Conservation (phyloP, 2,113 vertebrate species). For the Agapornis roseicollis region DNA sequence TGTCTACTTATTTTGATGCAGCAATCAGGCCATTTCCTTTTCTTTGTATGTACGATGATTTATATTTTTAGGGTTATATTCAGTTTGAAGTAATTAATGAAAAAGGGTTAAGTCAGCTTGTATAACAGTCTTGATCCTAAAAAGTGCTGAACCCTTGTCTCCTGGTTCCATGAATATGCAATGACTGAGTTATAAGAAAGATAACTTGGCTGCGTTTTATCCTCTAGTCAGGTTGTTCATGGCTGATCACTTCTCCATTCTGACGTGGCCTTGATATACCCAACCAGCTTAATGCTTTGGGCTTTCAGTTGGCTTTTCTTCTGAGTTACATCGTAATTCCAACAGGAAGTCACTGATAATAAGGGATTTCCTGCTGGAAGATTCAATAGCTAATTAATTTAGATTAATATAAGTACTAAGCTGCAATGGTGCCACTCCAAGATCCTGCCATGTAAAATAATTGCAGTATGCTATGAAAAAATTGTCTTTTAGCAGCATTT, state of each 20-base stretch:
- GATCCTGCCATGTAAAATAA: neutral
- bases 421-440: neutral
- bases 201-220: neutral
- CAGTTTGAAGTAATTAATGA: neutral
- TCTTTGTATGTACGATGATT: fast-evolving
- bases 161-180: neutral
- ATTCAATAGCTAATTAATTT: conserved; percentile 12
- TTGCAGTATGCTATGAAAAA: neutral
- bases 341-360: neutral
- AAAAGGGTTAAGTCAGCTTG: neutral
- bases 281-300: neutral
- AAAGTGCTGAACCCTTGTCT: neutral
- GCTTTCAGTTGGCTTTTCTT: neutral
- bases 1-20: neutral
- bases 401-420: neutral
- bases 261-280: neutral
- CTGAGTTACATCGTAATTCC: neutral
- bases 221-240: neutral
- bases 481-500: neutral
- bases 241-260: neutral
- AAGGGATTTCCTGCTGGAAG: conserved; percentile 6
- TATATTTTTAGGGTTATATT: neutral
- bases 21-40: neutral
- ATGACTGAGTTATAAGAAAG: neutral
- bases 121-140: neutral